Conservation (phyloP, 2,888 invertebrate species). For the Drosophila koepferae region DNA sequence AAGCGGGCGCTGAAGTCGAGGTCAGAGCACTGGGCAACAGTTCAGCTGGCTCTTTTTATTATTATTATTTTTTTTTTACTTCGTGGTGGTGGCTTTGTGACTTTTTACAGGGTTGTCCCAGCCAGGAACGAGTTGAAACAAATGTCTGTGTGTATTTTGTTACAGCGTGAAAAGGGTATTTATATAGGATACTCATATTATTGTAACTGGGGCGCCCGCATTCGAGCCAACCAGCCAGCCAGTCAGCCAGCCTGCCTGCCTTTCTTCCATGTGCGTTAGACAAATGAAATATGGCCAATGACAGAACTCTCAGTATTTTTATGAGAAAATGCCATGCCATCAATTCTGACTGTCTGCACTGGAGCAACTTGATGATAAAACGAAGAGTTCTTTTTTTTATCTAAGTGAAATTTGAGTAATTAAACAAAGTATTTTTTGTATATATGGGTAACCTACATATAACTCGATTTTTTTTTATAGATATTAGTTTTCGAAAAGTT, state of each 20-base stretch:
- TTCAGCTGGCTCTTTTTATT: conserved; percentile 27
- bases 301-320: conserved; percentile 20
- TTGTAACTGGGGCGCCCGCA: conserved; percentile 55
- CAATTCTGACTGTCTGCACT: conserved; percentile 16
- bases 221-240: conserved; percentile 8
- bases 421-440: background rate
- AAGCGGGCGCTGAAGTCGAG: conserved; percentile 14
- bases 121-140: conserved; percentile 50
- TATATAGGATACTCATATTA: conserved; percentile 41
- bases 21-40: conserved; percentile 28
- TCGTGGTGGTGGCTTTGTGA: conserved; percentile 71
- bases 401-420: conserved; percentile 25
- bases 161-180: conserved; percentile 52
- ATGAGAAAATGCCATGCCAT: conserved; percentile 33
- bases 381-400: background rate
- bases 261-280: conserved; percentile 31
- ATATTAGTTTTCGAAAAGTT: background rate
- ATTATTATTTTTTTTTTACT: conserved; percentile 1
- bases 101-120: conserved; percentile 51
- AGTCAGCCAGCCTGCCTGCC: background rate
- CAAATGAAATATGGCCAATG: conserved; percentile 44
- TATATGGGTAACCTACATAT: background rate
- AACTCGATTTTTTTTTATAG: background rate
- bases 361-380: background rate
- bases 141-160: conserved; percentile 42